Conservation (phyloP, 2,797 vertebrate species). For the Mormyrus hasselquistii region DNA sequence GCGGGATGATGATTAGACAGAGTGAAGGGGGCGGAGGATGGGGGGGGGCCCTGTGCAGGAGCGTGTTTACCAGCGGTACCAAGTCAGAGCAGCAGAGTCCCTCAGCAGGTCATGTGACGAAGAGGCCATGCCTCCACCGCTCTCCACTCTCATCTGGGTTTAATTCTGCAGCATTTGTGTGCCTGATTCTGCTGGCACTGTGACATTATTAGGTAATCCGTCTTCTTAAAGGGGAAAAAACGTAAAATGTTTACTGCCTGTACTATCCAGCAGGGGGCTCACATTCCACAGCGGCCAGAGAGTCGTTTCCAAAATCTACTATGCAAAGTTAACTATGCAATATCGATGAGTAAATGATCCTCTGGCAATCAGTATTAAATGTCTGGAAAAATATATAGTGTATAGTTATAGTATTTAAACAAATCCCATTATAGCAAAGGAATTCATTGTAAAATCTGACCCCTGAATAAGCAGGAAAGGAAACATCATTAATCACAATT, state of each 20-base stretch:
- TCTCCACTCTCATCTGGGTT: conserved; percentile 30
- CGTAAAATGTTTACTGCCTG: background rate
- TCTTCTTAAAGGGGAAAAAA: conserved; percentile 25
- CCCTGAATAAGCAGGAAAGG: background rate
- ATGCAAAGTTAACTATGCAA: background rate
- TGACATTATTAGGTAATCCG: conserved; percentile 36
- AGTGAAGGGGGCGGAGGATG: background rate
- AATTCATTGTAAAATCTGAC: background rate
- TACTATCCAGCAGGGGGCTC: conserved; percentile 18
- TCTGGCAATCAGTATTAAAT: background rate
- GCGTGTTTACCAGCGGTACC: conserved; percentile 12
- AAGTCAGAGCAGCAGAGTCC: background rate
- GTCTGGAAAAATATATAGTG: background rate
- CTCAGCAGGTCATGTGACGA: background rate
- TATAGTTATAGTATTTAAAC: background rate
- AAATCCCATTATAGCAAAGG: background rate
- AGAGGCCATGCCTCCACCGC: background rate
- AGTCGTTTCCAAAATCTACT: background rate
- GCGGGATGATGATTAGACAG: background rate
- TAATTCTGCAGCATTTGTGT: conserved; percentile 25
- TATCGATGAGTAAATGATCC: background rate
- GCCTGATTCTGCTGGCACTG: conserved; percentile 28
- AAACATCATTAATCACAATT: background rate
- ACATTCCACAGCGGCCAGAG: background rate
- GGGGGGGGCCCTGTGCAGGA: background rate